These are phyloP conservation scores for Leucoma salicis DNA, from an alignment of 2,888 invertebrate genomes.

Conservation along the genomic window DNA sequence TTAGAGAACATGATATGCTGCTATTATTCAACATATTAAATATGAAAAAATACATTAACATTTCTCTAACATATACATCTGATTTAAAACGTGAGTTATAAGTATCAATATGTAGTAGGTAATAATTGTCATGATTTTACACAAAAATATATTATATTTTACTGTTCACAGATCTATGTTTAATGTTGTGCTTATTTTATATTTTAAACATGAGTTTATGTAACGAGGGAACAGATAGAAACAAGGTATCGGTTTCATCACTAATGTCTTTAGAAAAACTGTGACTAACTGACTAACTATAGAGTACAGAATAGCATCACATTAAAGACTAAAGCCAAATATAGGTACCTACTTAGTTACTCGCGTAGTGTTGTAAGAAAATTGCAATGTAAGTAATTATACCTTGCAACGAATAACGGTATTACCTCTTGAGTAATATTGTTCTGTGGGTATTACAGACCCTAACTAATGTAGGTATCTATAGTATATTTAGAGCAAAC, in stretches of 20 bases:
- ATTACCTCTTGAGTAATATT: too few relatives aligned
- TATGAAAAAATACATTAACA: slow-evolving; percentile 66
- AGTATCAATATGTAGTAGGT: slow-evolving; percentile 21
- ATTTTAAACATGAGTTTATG: slow-evolving; percentile 22
- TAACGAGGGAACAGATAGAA: slow-evolving; percentile 14
- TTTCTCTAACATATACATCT: slow-evolving; percentile 44
- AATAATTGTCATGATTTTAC: slow-evolving; percentile 59
- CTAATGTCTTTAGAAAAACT: too few relatives aligned
- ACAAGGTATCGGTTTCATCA: slow-evolving; percentile 8
- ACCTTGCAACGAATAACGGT: too few relatives aligned
- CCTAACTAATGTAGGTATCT: too few relatives aligned
- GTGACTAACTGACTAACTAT: too few relatives aligned
- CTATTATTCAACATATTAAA: slow-evolving; percentile 51
- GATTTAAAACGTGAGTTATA: slow-evolving; percentile 30
- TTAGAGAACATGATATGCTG: slow-evolving; percentile 78
- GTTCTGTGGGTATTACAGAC: too few relatives aligned
- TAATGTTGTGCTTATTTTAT: slow-evolving; percentile 25
- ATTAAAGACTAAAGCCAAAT: too few relatives aligned
- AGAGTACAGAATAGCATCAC: too few relatives aligned
- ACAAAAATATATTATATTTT: slow-evolving; percentile 28
- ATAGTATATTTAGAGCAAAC: too few relatives aligned
- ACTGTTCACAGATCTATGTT: slow-evolving; percentile 58
- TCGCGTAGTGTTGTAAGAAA: too few relatives aligned
- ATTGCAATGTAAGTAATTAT: too few relatives aligned
- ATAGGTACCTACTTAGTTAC: too few relatives aligned